Conservation (phyloP, 2,113 vertebrate genomes). For the Pteropus alecto region DNA sequence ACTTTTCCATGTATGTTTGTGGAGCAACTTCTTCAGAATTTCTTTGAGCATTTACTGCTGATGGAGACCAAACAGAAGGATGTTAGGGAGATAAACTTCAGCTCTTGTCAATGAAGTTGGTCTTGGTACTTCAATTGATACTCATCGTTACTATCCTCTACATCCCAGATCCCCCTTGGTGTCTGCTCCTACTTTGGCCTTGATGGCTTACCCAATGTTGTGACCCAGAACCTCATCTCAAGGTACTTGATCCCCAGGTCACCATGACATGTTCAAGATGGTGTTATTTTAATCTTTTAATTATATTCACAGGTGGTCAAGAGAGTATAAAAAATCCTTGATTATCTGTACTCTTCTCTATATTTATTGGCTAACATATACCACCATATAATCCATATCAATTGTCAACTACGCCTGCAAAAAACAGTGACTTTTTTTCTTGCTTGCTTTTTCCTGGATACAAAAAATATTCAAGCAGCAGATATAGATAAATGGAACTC, state of each 20-base stretch:
- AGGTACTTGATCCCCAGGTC: neutral
- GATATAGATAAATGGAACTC: neutral
- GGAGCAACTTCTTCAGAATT: neutral
- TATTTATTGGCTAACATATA: neutral
- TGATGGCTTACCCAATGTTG: neutral
- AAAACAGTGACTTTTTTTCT: neutral
- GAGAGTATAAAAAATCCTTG: neutral
- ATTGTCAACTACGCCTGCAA: neutral
- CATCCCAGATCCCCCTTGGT: neutral
- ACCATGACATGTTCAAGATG: neutral
- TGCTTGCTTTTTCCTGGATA: neutral
- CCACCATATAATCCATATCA: neutral
- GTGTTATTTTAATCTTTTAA: neutral
- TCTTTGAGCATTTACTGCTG: neutral
- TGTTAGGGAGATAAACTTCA: neutral
- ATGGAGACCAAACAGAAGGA: neutral
- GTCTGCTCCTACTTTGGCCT: neutral
- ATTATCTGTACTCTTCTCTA: neutral
- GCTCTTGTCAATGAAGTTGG: neutral
- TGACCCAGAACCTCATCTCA: neutral
- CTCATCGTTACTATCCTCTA: accelerated
- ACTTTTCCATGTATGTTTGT: neutral
- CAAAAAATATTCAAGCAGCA: neutral
- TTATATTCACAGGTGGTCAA: neutral
- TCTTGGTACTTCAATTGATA: neutral